A percentile compares a stretch with the other conserved stretches of the same genome.
phyloP scores from a whole-genome alignment of 2,113 vertebrate species.

The Charadrius vociferus region DNA sequence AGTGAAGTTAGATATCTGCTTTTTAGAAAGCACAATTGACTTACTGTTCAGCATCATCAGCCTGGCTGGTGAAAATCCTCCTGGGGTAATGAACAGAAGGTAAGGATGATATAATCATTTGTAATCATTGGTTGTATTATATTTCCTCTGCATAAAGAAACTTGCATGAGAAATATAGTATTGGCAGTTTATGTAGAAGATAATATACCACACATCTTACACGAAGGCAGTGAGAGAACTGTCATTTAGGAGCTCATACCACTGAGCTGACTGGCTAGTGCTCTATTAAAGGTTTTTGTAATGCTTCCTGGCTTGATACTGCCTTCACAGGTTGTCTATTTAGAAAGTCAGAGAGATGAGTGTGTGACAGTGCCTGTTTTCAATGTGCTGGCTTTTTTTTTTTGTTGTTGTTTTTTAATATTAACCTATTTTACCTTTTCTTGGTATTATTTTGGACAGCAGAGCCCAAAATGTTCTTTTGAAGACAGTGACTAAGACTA shows the following conservation, averaged over 20 bases:
- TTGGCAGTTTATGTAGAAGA: not conserved
- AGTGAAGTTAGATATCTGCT: not conserved
- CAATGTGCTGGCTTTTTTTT: fast-evolving
- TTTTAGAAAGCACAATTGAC: not conserved
- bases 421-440: not conserved
- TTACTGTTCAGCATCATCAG: not conserved
- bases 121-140: not conserved
- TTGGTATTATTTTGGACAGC: not conserved
- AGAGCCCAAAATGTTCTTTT: not conserved
- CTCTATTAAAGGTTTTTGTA: not conserved
- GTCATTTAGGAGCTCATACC: not conserved
- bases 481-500: not conserved
- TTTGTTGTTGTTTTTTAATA: not conserved
- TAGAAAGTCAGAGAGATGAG: not conserved
- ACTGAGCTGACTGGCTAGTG: not conserved
- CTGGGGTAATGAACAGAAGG: not conserved
- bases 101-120: not conserved
- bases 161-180: not conserved
- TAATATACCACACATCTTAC: not conserved
- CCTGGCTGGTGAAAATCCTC: not conserved
- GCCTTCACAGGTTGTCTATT: not conserved
- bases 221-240: not conserved
- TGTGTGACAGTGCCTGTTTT: not conserved
- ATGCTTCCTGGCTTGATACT: not conserved
- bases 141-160: not conserved